Percentiles rank a stretch among this genome's conserved stretches.
Conservation (phyloP, 2,797 vertebrate genomes). For the Champsocephalus gunnari region DNA sequence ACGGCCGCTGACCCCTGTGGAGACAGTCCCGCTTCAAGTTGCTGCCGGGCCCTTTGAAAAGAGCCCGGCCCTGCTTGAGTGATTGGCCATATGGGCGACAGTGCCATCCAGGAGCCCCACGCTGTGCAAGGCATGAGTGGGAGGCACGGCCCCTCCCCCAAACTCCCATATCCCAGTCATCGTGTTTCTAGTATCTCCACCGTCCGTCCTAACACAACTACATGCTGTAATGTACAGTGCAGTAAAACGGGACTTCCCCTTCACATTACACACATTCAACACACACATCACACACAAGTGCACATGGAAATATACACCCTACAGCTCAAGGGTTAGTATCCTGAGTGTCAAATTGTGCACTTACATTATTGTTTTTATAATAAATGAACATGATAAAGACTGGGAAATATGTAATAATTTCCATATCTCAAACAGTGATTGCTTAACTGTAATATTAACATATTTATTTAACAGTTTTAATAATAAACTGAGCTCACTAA, state of each 20-base stretch:
- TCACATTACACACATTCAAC: conserved; percentile 27
- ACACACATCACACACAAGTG: conserved; percentile 6
- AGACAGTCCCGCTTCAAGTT: conserved; percentile 78
- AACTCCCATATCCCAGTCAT: conserved; percentile 59
- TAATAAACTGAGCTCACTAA: neutral
- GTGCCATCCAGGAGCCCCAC: conserved; percentile 77
- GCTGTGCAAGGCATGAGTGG: conserved; percentile 63
- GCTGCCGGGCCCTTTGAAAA: conserved; percentile 78
- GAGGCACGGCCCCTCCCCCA: conserved; percentile 48
- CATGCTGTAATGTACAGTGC: conserved; percentile 46
- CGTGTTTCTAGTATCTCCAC: conserved; percentile 42
- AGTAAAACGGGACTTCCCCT: conserved; percentile 11
- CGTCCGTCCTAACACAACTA: conserved; percentile 55
- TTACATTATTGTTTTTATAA: neutral
- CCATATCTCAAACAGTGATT: neutral
- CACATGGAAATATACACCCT: conserved; percentile 7
- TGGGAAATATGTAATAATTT: neutral
- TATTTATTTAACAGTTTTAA: neutral
- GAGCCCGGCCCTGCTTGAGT: conserved; percentile 76
- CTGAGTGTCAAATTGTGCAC: neutral
- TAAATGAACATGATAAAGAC: neutral
- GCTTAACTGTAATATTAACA: neutral
- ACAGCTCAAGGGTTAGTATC: conserved; percentile 10
- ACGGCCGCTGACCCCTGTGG: conserved; percentile 81
- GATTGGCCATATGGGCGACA: conserved; percentile 84